A percentile compares a stretch with the other conserved stretches of the same genome.
phyloP scores from a whole-genome alignment of 1,140 invertebrate genomes.

The Anastatus disparis region DNA sequence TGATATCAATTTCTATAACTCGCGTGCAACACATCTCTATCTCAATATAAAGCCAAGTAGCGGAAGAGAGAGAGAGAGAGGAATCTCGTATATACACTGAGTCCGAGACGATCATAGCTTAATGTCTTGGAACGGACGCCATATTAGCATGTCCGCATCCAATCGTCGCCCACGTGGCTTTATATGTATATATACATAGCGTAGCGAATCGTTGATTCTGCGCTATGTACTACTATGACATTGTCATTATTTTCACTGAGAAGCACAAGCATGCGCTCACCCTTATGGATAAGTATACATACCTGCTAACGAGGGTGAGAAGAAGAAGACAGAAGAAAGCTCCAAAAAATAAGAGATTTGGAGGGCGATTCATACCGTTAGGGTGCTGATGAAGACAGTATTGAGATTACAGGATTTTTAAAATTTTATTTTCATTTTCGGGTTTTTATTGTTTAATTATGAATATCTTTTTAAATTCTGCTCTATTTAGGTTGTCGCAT shows the following conservation, averaged over 20 bases:
- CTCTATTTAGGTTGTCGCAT: too few species aligned
- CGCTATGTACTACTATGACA: constrained; percentile 55
- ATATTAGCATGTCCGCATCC: constrained; percentile 67
- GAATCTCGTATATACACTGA: constrained; percentile 3
- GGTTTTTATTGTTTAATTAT: too few species aligned
- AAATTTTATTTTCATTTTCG: too few species aligned
- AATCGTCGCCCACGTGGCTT: constrained; percentile 66
- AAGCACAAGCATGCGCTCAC: constrained; percentile 63
- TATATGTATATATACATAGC: too few species aligned
- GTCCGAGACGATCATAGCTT: too few species aligned
- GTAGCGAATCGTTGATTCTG: constrained; percentile 57
- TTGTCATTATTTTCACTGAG: constrained; percentile 66
- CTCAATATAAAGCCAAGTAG: constrained; percentile 23
- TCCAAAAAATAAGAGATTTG: too few species aligned
- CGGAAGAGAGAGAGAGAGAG: neutral
- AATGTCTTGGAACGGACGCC: constrained; percentile 67
- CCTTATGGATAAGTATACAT: neutral
- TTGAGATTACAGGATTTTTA: too few species aligned
- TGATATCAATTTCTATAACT: constrained; percentile 7
- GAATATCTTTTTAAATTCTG: too few species aligned
- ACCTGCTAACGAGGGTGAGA: constrained; percentile 58
- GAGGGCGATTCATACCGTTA: too few species aligned
- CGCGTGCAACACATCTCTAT: constrained; percentile 20
- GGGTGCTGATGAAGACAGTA: too few species aligned
- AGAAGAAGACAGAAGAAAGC: constrained; percentile 30